Evolutionary conservation across 2,797 vertebrate genomes (phyloP), one percentile per base, ranked within the genome.

Genomic region (Macropodus opercularis): DNA sequence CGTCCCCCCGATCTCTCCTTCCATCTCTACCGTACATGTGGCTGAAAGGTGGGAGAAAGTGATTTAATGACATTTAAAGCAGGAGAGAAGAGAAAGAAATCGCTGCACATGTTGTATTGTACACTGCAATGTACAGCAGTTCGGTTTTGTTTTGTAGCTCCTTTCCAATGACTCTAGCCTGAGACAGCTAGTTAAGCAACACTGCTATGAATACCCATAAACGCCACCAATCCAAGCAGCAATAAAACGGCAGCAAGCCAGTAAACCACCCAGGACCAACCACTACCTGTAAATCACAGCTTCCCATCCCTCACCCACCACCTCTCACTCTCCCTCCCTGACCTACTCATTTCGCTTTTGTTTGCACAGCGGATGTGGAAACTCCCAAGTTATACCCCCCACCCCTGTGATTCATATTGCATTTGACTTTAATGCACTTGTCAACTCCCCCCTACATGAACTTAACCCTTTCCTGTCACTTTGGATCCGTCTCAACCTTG

Each of bases 321-420:
- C 46, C 40, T 61, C 19, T 55, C 61, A 38, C 52, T 64, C 42
- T n/a, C n/a, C n/a, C n/a, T n/a, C n/a, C n/a, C 57, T 76, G 63
- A 80, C 72, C 81, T 48, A 31, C 76, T 81, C 68, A 77, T 87
- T 81, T 85, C 43, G 55, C 61, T 83, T 51, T 56, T 79, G 75
- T 90, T 90, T 88, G 81, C 81, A 69, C 77, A 83, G 81, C 71
- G 54, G 55, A 81, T 71, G 58, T 50, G 38, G 70, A 79, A 80
- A 80, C 53, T 69, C 63, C 63, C 56, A 44, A 69, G 63, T 81
- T 77, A 53, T 65, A 62, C 40, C 23, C 40, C 24, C 63, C 51
- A n/a, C n/a, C 58, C 65, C 59, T 32, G 15, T 69, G 44, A 80
- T 68, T 85, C 70, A 75, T 72, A 65, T 58, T 59, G 50, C 14